Conservation (phyloP, 2,797 vertebrate species). For the Poeciliopsis turneri region DNA sequence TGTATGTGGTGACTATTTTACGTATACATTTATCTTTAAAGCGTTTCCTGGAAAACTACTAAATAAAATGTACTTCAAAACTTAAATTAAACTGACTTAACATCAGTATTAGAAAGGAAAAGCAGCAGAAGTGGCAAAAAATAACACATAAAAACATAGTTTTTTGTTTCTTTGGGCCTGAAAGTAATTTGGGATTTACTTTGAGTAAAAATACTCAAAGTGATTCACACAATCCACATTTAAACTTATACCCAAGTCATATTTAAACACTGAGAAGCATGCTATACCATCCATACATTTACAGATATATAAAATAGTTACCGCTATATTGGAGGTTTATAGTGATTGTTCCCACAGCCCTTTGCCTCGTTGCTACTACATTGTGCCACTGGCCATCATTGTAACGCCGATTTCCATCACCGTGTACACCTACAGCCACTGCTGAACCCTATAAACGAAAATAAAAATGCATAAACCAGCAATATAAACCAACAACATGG, state of each 20-base stretch:
- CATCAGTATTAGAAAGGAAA: neutral
- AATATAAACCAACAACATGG: constrained; percentile 14
- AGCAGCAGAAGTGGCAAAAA: neutral
- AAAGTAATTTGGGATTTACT: constrained; percentile 46
- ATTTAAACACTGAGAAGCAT: constrained; percentile 6
- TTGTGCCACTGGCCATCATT: constrained; percentile 91
- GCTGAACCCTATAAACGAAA: constrained; percentile 82
- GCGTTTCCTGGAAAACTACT: neutral
- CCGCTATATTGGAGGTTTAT: constrained; percentile 81
- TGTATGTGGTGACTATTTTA: neutral
- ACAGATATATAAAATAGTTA: constrained; percentile 68
- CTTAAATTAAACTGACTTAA: neutral
- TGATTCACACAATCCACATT: constrained; percentile 20
- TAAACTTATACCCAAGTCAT: constrained; percentile 8
- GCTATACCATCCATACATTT: constrained; percentile 13
- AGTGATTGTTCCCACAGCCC: constrained; percentile 87
- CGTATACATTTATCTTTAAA: neutral
- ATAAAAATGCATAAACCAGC: constrained; percentile 52
- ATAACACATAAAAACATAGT: neutral
- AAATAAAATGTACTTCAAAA: neutral
- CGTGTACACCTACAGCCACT: constrained; percentile 84
- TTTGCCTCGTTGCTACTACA: constrained; percentile 84
- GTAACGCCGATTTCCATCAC: constrained; percentile 84
- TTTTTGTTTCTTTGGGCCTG: neutral
- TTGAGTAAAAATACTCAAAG: constrained; percentile 7